Evolutionary conservation across 35 echinoderm and acorn worm genomes (phyloP).

Genomic region (Acanthaster planci): DNA sequence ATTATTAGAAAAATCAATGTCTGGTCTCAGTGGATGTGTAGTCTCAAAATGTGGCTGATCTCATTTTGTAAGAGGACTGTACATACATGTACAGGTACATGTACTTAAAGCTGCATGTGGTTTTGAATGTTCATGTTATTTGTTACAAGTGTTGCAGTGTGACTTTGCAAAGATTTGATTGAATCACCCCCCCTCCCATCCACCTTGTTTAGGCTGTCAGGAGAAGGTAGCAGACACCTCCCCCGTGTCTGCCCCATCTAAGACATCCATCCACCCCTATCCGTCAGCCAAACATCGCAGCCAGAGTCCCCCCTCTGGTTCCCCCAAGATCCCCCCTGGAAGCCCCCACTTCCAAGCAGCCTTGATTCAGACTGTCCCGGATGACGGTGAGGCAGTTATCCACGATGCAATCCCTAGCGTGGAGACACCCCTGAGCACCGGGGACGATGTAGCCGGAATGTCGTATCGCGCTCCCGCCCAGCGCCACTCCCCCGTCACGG

Average conservation of each 20-base stretch:
- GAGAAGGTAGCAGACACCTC: not conserved
- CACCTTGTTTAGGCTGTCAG: too few relatives aligned
- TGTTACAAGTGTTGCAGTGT: too few relatives aligned
- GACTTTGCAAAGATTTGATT: too few relatives aligned
- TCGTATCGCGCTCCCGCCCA: not conserved
- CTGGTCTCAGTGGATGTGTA: too few relatives aligned
- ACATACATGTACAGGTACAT: too few relatives aligned
- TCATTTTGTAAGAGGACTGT: too few relatives aligned
- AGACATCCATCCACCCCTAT: not conserved
- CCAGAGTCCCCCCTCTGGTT: not conserved
- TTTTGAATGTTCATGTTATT: too few relatives aligned
- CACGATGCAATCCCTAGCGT: not conserved
- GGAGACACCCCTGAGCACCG: not conserved
- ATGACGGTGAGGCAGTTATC: not conserved
- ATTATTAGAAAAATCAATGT: too few relatives aligned
- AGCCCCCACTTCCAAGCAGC: not conserved
- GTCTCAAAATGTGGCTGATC: too few relatives aligned
- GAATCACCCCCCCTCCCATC: too few relatives aligned
- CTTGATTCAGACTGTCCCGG: too few relatives aligned
- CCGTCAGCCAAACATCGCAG: not conserved
- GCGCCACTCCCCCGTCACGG: slow-evolving; percentile 26
- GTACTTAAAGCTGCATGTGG: too few relatives aligned
- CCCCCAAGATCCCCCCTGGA: not conserved
- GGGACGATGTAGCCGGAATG: slow-evolving; percentile 5
- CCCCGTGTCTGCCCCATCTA: not conserved